Evolutionary conservation across 2,113 vertebrate species (phyloP).

Genomic region (Etheostoma cragini): DNA sequence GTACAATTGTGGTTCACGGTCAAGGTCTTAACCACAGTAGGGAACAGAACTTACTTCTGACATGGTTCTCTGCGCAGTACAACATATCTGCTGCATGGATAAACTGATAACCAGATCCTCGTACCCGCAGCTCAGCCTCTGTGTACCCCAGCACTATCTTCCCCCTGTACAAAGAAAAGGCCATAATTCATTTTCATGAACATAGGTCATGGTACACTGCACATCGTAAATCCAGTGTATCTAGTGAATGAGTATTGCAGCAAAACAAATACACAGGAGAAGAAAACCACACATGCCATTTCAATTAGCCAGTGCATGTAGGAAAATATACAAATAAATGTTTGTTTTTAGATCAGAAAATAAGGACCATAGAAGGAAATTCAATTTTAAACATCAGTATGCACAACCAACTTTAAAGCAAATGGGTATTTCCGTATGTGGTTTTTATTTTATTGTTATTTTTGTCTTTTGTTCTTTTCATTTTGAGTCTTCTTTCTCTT

Average conservation of each 20-base stretch:
- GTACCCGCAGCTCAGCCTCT: conserved; percentile 80
- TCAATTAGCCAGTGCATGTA: too few species aligned
- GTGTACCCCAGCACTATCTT: conserved; percentile 83
- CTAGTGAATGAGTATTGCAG: background rate
- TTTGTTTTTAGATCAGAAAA: too few species aligned
- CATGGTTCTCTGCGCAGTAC: conserved; percentile 83
- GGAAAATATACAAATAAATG: too few species aligned
- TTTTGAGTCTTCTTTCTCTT: too few species aligned
- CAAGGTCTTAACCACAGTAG: background rate
- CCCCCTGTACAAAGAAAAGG: conserved; percentile 65
- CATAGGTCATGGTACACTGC: background rate
- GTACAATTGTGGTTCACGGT: background rate
- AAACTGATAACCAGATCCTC: conserved; percentile 84
- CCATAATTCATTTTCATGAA: background rate
- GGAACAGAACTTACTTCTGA: conserved; percentile 76
- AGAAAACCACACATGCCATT: background rate
- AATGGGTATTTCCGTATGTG: too few species aligned
- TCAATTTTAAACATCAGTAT: too few species aligned
- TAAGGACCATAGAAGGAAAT: too few species aligned
- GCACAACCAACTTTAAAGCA: too few species aligned
- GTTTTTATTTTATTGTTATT: too few species aligned
- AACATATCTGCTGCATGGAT: conserved; percentile 85
- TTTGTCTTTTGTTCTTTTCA: too few species aligned
- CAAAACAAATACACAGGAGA: background rate
- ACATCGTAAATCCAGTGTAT: background rate